Evolutionary conservation across 2,113 vertebrate genomes (phyloP), one percentile per base, ranked within the genome.

Genomic region (Microcebus griseorufus): DNA sequence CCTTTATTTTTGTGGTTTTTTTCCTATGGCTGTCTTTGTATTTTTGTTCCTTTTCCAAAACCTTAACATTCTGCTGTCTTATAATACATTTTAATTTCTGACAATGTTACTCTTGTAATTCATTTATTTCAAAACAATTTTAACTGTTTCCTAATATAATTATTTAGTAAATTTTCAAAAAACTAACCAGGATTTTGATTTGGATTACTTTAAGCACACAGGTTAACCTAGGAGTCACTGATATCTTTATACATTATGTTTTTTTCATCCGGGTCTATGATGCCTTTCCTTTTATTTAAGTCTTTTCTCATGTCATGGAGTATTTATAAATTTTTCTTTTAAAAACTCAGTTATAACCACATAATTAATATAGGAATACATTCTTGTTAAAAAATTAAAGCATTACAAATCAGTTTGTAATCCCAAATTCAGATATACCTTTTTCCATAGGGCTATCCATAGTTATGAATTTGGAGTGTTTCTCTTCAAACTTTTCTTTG

Each of bases 241-340:
- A 45, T 4, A 65, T 48, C 16, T 70, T 87, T 53, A 22, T 20
- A 58, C 11, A 72, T 29, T 91, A 42, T 39, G 12, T 75, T 51
- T 53, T 70, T 25, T 25, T 12, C 16, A 32, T 39, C 37, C 6
- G 58, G 5, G 42, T 64, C 53, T 97, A 13, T 27, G 25, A 48
- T 25, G 2, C 11, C 53, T 55, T 5, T 25, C 22, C 23, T 64
- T 69, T 79, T 92, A 45, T 85, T 80, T 88, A 62, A 39, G 6
- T 73, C 11, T 81, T 80, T 4, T 42, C 13, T 78, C 6, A 18
- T 20, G 11, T 37, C 12, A 0, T 64, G 55, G 55, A 70, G 3
- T 82, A n/a, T 51, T 81, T 69, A 45, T 42, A 29, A 78, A 34
- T 90, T 97, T 95, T 53, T 60, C 29, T 53, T 83, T 93, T 45